Conservation (phyloP, 2,113 vertebrate species). For the Lepus americanus region DNA sequence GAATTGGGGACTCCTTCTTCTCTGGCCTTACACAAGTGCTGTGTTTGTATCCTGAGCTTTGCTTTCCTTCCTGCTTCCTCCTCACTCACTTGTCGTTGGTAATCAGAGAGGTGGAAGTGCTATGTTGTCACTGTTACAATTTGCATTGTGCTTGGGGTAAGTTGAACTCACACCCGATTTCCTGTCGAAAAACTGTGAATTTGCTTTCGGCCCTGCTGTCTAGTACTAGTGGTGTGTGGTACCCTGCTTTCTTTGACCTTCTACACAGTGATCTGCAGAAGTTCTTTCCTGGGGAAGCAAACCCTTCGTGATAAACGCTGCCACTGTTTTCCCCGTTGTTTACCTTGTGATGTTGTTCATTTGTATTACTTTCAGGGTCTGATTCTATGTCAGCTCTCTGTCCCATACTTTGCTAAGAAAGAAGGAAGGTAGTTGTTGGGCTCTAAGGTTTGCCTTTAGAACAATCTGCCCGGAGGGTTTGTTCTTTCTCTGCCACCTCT, state of each 20-base stretch:
- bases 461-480: not conserved
- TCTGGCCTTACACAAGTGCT: accelerated
- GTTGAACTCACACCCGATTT: not conserved
- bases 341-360: not conserved
- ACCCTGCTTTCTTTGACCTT: not conserved
- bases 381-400: not conserved
- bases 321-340: not conserved
- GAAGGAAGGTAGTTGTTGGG: not conserved
- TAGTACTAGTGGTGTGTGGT: not conserved
- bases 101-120: not conserved
- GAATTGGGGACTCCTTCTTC: accelerated
- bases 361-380: not conserved
- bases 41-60: accelerated
- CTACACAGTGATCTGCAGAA: not conserved
- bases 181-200: not conserved
- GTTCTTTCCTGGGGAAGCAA: not conserved
- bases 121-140: not conserved
- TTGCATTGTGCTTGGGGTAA: not conserved
- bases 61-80: too few relatives aligned
- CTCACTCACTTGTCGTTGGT: accelerated
- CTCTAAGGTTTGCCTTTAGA: not conserved
- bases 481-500: not conserved
- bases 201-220: not conserved
- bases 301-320: not conserved
- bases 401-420: not conserved